Evolutionary conservation across 1,140 invertebrate species (phyloP).

Genomic region (Trinorchestia longiramus): DNA sequence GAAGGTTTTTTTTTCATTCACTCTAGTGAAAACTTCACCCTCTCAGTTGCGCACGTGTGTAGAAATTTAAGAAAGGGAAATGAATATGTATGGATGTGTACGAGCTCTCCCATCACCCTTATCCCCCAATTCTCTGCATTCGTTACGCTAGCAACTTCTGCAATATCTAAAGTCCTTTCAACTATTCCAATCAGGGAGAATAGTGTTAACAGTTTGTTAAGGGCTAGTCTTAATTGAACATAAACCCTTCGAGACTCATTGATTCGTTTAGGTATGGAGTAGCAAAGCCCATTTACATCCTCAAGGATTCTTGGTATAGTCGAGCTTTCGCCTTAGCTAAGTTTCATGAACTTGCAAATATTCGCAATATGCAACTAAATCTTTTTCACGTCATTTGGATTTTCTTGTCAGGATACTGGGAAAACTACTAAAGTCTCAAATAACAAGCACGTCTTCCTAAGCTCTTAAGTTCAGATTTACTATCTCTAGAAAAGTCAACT

Average conservation of each 20-base stretch:
- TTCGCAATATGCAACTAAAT: not conserved
- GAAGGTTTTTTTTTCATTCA: not conserved
- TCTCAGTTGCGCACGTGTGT: not conserved
- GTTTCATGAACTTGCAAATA: not conserved
- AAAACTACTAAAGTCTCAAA: not conserved
- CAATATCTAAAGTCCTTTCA: constrained; percentile 51
- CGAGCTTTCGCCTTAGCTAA: not conserved
- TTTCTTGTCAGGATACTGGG: not conserved
- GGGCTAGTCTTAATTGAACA: constrained; percentile 50
- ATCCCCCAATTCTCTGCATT: constrained; percentile 21
- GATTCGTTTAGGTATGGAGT: constrained; percentile 27
- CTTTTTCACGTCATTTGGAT: not conserved
- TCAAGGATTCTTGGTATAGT: not conserved
- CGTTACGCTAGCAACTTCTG: constrained; percentile 17
- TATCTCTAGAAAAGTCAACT: not conserved
- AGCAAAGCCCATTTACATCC: not conserved
- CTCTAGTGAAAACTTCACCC: not conserved
- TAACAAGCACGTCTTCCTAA: too few species aligned
- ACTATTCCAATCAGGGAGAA: constrained; percentile 47
- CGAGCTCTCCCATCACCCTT: not conserved
- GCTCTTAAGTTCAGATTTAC: too few species aligned
- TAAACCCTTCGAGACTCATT: constrained; percentile 37
- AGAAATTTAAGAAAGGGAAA: not conserved
- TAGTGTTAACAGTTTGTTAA: constrained; percentile 54
- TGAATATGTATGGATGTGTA: not conserved